These are phyloP conservation scores for Toxostoma redivivum DNA, from an alignment of 2,113 vertebrate genomes.

Conservation along the genomic window DNA sequence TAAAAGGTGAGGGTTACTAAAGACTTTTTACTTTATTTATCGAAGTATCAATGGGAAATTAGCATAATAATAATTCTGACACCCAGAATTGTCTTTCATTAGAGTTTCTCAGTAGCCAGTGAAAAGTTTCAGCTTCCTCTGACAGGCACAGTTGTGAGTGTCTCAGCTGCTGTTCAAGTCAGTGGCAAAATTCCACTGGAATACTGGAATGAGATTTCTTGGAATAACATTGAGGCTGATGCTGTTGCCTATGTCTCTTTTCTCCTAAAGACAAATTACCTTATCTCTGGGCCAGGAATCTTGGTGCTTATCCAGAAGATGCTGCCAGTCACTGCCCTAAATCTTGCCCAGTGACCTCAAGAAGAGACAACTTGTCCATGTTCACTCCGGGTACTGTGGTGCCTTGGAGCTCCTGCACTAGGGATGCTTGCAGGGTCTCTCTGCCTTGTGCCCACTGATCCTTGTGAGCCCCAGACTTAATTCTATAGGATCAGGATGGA, in stretches of 20 bases:
- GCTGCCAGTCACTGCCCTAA: not conserved
- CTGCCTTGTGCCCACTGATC: not conserved
- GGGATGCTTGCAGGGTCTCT: not conserved
- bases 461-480: not conserved
- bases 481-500: not conserved
- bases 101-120: not conserved
- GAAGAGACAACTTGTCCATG: not conserved
- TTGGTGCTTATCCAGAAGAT: not conserved
- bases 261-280: not conserved
- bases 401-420: not conserved
- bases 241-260: not conserved
- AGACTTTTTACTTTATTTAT: slow-evolving; percentile 9
- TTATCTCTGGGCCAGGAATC: not conserved
- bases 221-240: not conserved
- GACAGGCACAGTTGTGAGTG: not conserved
- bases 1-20: slow-evolving; percentile 7
- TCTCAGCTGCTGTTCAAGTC: not conserved
- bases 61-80: not conserved
- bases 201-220: not conserved
- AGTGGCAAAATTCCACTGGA: not conserved
- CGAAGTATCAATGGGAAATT: not conserved
- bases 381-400: fast-evolving
- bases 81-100: not conserved
- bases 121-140: not conserved
- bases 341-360: not conserved